Conservation (phyloP, 2,113 vertebrate species). For the Seriola aureovittata region DNA sequence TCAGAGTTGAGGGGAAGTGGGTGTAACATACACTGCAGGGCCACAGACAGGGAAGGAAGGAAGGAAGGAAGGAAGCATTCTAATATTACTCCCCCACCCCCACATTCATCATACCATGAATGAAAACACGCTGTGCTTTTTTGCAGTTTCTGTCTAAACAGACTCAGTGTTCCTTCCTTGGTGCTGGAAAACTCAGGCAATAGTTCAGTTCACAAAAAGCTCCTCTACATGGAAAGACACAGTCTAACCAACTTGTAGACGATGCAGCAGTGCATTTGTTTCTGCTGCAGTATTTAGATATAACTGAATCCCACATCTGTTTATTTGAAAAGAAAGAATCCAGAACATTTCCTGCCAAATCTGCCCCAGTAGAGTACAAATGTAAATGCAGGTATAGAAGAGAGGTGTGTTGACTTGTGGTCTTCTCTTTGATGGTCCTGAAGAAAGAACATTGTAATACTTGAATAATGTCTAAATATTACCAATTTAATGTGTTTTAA, state of each 20-base stretch:
- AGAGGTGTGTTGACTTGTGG: background rate
- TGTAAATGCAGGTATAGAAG: background rate
- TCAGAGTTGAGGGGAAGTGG: conserved; percentile 53
- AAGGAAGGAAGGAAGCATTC: conserved; percentile 71
- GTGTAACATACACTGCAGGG: conserved; percentile 61
- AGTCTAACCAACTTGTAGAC: background rate
- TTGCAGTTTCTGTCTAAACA: conserved; percentile 51
- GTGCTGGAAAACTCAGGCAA: conserved; percentile 41
- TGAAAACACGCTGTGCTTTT: conserved; percentile 59
- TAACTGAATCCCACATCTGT: background rate
- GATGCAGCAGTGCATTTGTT: background rate
- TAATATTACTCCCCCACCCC: conserved; percentile 55
- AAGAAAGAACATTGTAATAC: background rate
- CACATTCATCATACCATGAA: conserved; percentile 66
- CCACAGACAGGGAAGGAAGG: conserved; percentile 62
- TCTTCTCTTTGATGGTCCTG: background rate
- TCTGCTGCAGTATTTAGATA: background rate
- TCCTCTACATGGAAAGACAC: background rate
- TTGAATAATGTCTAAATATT: background rate
- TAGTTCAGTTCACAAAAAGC: conserved; percentile 22
- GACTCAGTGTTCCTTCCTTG: conserved; percentile 43
- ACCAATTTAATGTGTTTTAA: background rate
- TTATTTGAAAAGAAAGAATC: background rate
- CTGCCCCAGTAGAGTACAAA: background rate
- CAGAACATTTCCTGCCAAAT: background rate